Evolutionary conservation across 1,140 invertebrate species (phyloP), one percentile per base, ranked within the genome.

Genomic region (Lepidurus couesii): DNA sequence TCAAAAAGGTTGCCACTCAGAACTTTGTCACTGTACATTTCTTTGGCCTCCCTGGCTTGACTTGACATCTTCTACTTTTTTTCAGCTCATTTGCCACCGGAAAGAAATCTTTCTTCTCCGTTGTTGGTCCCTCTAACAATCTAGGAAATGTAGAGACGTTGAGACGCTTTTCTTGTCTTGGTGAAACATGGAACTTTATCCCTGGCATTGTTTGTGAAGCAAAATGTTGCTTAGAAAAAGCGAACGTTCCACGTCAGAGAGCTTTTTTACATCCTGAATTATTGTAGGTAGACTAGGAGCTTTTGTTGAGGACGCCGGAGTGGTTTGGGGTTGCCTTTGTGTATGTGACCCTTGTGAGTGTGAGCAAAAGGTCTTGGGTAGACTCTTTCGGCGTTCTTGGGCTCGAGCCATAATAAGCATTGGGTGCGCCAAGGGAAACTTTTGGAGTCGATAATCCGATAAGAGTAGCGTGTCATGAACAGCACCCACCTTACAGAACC

Each of bases 281-380:
- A 65, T 65, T 65, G 53, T 13, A 65, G 53, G 53, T 65, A 65
- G 53, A 21, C 53, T 65, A 65, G 9, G 9, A 65, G 53, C 53
- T 65, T 65, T 65, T 65, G 53, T 65, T 16, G 53, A 65, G 53
- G 53, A 65, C 53, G 21, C 53, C n/a, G 53, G 21, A 65, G 53
- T 65, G 53, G 53, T 65, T 65, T 65, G 53, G 53, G 53, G 53
- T 65, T 65, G 53, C 53, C 53, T 65, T 65, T 65, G 53, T 65
- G 53, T 65, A 65, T 65, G 53, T 65, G 53, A 65, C 53, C 53
- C 53, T 65, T 65, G 53, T 65, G 53, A 65, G 53, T 65, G 53
- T 65, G 53, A 65, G 53, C 53, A 65, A 65, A 65, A 65, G 53
- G 53, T 65, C 53, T 65, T 65, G 16, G 9, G 16, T 65, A 65